These are phyloP conservation scores for Argya squamiceps DNA, from an alignment of 2,797 vertebrate species.

Conservation along the genomic window DNA sequence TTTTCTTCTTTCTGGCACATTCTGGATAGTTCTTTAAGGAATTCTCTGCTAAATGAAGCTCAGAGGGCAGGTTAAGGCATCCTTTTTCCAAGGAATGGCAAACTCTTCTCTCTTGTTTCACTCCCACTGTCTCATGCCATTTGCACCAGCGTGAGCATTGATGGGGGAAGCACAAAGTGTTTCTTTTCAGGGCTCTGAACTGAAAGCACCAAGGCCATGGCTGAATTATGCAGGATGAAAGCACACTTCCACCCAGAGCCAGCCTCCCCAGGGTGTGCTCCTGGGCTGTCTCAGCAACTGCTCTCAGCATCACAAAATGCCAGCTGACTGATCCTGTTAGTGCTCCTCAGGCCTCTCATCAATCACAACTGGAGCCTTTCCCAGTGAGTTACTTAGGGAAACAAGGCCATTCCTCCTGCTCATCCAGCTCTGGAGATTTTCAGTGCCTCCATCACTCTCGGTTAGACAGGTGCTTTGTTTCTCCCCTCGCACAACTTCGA, in stretches of 20 bases:
- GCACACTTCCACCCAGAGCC: neutral
- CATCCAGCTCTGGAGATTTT: neutral
- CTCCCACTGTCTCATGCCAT: neutral
- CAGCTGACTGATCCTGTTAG: neutral
- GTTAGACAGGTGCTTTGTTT: neutral
- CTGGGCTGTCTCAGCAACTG: neutral
- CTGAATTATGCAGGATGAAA: neutral
- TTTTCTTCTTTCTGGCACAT: constrained; percentile 4
- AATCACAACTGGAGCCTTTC: neutral
- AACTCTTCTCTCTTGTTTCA: neutral
- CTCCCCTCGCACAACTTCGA: neutral
- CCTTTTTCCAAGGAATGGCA: neutral
- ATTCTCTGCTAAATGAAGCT: neutral
- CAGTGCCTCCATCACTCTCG: neutral
- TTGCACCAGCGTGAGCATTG: neutral
- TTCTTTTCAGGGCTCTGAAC: neutral
- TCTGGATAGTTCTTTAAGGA: constrained; percentile 19
- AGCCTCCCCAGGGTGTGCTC: neutral
- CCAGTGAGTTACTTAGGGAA: neutral
- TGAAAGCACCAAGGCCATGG: neutral
- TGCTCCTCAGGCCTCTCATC: neutral
- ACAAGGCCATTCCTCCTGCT: constrained; percentile 6
- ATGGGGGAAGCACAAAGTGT: neutral
- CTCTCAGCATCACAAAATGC: constrained; percentile 18
- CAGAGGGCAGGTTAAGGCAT: neutral